Base-by-base conservation (phyloP, 2,888 invertebrate species). In the Eupithecia centaureata region DNA sequence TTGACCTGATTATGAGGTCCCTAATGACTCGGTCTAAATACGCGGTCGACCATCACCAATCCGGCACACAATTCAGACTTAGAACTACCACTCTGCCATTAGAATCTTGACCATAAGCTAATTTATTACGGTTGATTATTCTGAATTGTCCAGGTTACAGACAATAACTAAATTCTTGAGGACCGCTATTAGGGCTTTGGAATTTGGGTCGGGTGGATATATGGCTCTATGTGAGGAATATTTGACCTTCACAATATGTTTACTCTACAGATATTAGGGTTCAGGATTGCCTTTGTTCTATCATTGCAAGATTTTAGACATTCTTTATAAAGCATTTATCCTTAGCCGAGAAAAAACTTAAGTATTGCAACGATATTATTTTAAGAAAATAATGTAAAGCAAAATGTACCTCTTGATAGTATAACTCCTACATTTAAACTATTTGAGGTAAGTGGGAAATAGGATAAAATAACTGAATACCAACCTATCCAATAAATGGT, bases 1-100 rank as follows among this genome's bases (percentile, higher is more conserved):
- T 69, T 79, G 81, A 79, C 81, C 82, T 73, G 78, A 81, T 85
- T 84, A 78, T 78, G 76, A 71, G 76, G 76, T 80, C 77, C 76
- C 77, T 82, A 84, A 85, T 80, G 80, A 80, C 76, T 65, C 72
- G 71, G 70, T 65, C 60, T 38, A 47, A 63, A 66, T 63, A 63
- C 56, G 65, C 73, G 74, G 68, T 71, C 13, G 52, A 51, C 33
- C 47, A 65, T 47, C 61, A 71, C 75, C 73, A 73, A 72, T 75
- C 76, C 67, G 70, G 67, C 60, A 63, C 70, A 68, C 61, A 76
- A 79, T 81, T 78, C 73, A 73, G 67, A 67, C 71, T 68, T 47
- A 67, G 61, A 73, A 73, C 72, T 77, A 79, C 70, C 66, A 72
- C 58, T 71, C 65, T 76, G 68, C 75, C 73, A 73, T 75, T 73